Evolutionary conservation across 2,113 vertebrate species (phyloP), one percentile per base, ranked within the genome.

Genomic region (Sebastes fasciatus): DNA sequence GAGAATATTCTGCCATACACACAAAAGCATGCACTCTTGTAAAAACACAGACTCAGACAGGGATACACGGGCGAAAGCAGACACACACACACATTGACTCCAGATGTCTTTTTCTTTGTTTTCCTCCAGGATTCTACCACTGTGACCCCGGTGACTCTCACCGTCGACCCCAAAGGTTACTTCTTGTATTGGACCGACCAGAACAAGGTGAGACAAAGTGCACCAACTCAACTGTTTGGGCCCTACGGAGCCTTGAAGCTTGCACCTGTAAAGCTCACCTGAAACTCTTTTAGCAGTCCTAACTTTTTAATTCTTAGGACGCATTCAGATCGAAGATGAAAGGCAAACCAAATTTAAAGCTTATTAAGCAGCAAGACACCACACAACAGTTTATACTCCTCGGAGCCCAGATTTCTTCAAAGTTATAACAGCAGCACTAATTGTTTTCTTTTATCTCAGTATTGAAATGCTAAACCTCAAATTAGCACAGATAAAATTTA

Each of bases 111-210:
- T 82, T 64, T 48, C 34, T 70, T 54, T 92, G 17, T 85, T 48
- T 87, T 51, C 55, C 19, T 68, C 13, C 80, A 99, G 98, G 98
- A 99, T 89, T 98, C 97, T 1, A 95, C 97, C 54, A 93, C 96
- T 76, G 97, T 98, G 90, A 97, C 96, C 89, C 96, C 97, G 7
- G 96, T 99, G 91, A 97, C 97, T 81, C 95, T 99, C 42, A 96
- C 95, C 87, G 97, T 98, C 70, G 98, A 99, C 91, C 97, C 98
- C 61, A 96, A 98, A 89, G 98, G 98, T 87, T 98, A 98, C 96
- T 99, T 98, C 96, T 96, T 99, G 75, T 98, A 98, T 76, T 99
- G 98, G 98, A 98, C 97, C 4, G 98, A 99, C 94, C 98, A 99
- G 91, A 99, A 97, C 89, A 99, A 99, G 97, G 98, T 99, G 95